Evolutionary conservation across 2,113 vertebrate genomes (phyloP).

Genomic region (Osmerus eperlanus): DNA sequence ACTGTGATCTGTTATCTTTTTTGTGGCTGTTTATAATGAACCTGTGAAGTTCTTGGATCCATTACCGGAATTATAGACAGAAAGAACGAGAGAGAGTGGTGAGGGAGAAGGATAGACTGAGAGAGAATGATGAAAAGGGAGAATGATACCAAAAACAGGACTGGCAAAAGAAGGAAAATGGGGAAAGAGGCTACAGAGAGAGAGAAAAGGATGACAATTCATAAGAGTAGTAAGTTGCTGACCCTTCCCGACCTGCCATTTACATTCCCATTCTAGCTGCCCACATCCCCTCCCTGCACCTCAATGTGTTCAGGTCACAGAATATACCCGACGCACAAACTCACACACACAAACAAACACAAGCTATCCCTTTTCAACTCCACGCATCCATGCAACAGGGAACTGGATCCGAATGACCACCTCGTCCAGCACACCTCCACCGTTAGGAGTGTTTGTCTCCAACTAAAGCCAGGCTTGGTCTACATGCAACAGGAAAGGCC

Average conservation of each 20-base stretch:
- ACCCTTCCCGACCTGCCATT: conserved; percentile 45
- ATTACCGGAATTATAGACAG: background rate
- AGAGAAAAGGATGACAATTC: conserved; percentile 18
- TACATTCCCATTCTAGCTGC: conserved; percentile 48
- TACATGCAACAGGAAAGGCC: conserved; percentile 51
- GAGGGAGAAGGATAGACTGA: background rate
- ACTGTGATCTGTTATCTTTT: background rate
- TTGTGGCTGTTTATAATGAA: too few species aligned
- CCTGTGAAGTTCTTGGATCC: background rate
- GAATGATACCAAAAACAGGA: background rate
- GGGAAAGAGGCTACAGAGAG: conserved; percentile 12
- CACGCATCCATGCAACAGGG: conserved; percentile 1
- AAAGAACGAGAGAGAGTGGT: background rate
- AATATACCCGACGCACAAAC: background rate
- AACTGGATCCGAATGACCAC: conserved; percentile 2
- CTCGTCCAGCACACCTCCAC: conserved; percentile 16
- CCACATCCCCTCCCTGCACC: background rate
- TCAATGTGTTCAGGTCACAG: too few species aligned
- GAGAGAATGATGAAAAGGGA: background rate
- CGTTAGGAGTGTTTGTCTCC: conserved; percentile 43
- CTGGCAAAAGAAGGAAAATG: background rate
- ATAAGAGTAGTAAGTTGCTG: conserved; percentile 29
- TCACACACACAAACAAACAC: background rate
- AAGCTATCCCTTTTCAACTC: background rate
- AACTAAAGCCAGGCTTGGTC: conserved; percentile 38